Conservation (phyloP, 2,888 invertebrate species). For the Tetramorium bicarinatum region DNA sequence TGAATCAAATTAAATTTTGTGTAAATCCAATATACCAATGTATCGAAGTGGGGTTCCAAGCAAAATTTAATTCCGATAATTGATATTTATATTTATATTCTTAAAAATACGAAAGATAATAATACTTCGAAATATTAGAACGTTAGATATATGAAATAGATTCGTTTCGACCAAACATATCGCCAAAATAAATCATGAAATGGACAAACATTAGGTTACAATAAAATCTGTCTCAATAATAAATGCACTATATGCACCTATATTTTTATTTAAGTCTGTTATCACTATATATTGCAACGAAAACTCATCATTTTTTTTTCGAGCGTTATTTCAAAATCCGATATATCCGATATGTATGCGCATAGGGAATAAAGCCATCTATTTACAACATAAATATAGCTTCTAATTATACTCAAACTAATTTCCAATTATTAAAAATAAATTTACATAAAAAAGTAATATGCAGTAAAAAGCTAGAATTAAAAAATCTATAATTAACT, state of each 20-base stretch:
- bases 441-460: neutral
- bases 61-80: slow-evolving; percentile 41
- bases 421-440: slow-evolving; percentile 8
- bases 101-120: slow-evolving; percentile 1
- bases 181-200: neutral
- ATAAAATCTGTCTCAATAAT: neutral
- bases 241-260: neutral
- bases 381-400: neutral
- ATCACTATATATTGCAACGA: neutral
- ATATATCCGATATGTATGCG: neutral
- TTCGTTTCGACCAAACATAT: neutral
- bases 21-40: slow-evolving; percentile 21
- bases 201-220: neutral
- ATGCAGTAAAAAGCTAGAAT: neutral
- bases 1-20: slow-evolving; percentile 40
- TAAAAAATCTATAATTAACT: neutral
- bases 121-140: slow-evolving; percentile 19
- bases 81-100: slow-evolving; percentile 32
- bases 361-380: neutral
- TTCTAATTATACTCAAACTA: neutral
- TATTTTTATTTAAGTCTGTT: slow-evolving; percentile 3
- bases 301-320: neutral
- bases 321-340: neutral
- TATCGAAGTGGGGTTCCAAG: neutral
- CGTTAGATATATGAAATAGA: neutral